Base-by-base conservation (phyloP, 1,140 invertebrate genomes). In the Diuraphis noxia region DNA sequence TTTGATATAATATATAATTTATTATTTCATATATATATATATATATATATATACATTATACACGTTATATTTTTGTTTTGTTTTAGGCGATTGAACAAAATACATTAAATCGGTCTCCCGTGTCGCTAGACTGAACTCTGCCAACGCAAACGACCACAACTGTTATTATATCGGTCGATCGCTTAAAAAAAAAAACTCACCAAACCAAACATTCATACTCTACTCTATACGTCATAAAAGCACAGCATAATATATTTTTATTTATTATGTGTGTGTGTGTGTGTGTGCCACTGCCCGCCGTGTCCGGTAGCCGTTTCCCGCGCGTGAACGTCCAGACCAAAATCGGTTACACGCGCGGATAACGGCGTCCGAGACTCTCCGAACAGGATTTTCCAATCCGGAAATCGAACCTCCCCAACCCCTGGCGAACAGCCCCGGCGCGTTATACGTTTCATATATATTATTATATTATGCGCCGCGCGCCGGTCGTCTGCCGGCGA, bases 351-450 rank as follows among this genome's bases (percentile, higher is more conserved):
- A 84, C 38, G 40, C 40, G 40, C 30, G 36, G 23, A 87, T 38
- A 87, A 52, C 85, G 85, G 43, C 81, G 13, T 41, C 8, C 25
- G 21, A 30, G 84, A 2, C 25, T 52, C 30, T 21, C 8, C 63
- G 63, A 41, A 88, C 88, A 63, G 41, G 19, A 21, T 81, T 90
- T 81, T n/a, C 72, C 43, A 79, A 89, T 79, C 88, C 88, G 88
- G 88, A 90, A 90, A 90, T 90, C 88, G 77, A 90, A 90, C 88
- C 30, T 43, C 40, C 40, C 17, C 86, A 17, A 1, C 30, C 13
- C 36, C 79, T 34, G 43, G 21, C 7, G 21, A 19, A 2, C 52
- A 23, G 9, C 52, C 2, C 25, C 40, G 0, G 1, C 36, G 23
- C 25, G 21, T 25, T 40, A 81, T 81, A 81, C 79, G 36, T 81